These are phyloP conservation scores for Pantherophis vulpinus DNA, from an alignment of 2,797 vertebrate genomes.

Conservation along the genomic window DNA sequence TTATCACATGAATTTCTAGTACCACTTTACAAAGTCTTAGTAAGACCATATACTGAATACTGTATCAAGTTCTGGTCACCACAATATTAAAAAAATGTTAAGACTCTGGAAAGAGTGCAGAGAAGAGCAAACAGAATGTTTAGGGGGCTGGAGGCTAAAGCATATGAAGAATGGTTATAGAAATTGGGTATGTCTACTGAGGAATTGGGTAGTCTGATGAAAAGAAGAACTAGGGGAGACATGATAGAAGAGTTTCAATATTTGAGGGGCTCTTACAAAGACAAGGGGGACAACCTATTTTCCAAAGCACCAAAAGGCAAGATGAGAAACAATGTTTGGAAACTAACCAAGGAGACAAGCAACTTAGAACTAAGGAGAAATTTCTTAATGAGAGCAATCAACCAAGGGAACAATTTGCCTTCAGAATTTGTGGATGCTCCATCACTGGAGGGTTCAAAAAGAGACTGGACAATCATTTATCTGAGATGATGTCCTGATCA, in stretches of 20 bases:
- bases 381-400: not conserved
- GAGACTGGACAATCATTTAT: not conserved
- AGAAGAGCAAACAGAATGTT: not conserved
- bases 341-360: not conserved
- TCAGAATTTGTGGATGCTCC: not conserved
- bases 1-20: not conserved
- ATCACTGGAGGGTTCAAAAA: not conserved
- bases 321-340: not conserved
- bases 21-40: not conserved
- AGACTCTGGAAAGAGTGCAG: not conserved
- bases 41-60: not conserved
- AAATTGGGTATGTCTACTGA: not conserved
- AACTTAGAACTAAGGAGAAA: not conserved
- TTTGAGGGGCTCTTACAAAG: not conserved
- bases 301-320: not conserved
- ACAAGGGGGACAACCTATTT: not conserved
- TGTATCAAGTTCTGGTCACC: not conserved
- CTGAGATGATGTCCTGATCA: not conserved
- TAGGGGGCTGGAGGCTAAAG: not conserved
- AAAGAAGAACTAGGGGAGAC: not conserved
- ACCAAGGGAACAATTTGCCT: not conserved
- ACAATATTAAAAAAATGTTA: not conserved
- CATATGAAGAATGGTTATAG: not conserved
- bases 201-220: not conserved
- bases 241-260: not conserved